Evolutionary conservation across 1,140 invertebrate genomes (phyloP), one percentile per base, ranked within the genome.

Genomic region (Bursaphelenchus mucronatus): DNA sequence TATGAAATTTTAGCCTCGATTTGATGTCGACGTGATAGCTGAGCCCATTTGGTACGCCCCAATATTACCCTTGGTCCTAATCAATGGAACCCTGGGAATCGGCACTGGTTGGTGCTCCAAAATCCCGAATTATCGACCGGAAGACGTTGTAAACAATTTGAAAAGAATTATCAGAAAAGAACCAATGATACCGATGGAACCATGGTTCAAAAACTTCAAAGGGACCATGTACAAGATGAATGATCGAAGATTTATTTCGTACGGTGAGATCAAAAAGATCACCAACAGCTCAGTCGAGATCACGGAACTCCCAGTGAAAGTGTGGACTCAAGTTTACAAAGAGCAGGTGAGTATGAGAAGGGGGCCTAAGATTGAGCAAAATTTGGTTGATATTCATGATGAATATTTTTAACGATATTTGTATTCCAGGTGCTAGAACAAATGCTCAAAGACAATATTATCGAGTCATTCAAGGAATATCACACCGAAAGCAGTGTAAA

Each of bases 101-200:
- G 95, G 95, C 40, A 99, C 95, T 3, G 95, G 94, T 30, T 99
- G 94, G 94, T 94, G 92, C 83, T 98, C 95, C 0, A 95, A 93
- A 82, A 90, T 98, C 78, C 90, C 91, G 0, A 97, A 97, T 81
- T 93, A 92, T 78, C 93, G 97, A 85, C 90, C 93, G 0, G 84
- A 91, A 64, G 93, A 97, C 68, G 88, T 99, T 63, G 88, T 94
- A 30, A 83, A 86, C 21, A 96, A 96, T 82, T 78, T 99, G 3
- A 87, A 87, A 59, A 82, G 85, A 52, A 87, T 98, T 87, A 85
- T 99, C 63, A 86, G 89, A 54, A 90, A 88, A 1, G 87, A 89
- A 68, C 89, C 94, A 51, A 88, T 88, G 0, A 79, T 85, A 61
- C 83, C 84, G 5, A 90, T 96, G 89, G 84, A 67, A 71, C 95